Evolutionary conservation across 2,888 invertebrate genomes (phyloP).

Genomic region (Stomorhina lunata): DNA sequence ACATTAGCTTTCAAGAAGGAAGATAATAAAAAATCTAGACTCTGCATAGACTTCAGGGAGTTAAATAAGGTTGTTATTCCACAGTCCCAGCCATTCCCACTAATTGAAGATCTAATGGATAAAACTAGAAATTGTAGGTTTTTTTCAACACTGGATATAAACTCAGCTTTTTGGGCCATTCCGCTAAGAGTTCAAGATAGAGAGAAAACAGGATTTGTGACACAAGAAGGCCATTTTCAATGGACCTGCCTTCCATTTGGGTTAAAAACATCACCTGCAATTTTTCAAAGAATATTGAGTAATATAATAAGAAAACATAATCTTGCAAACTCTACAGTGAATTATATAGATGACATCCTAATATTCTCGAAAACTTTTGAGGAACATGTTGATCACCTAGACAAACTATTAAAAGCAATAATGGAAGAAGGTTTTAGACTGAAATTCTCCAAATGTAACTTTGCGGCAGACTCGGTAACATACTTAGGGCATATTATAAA

Average conservation of each 20-base stretch:
- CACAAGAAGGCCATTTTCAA: constrained; percentile 66
- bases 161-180: constrained; percentile 63
- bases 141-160: constrained; percentile 63
- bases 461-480: constrained; percentile 53
- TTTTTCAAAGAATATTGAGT: constrained; percentile 25
- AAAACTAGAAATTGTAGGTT: constrained; percentile 59
- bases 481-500: constrained; percentile 60
- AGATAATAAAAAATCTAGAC: constrained; percentile 64
- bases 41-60: constrained; percentile 60
- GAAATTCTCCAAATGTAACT: constrained; percentile 61
- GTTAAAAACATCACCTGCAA: constrained; percentile 27
- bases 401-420: constrained; percentile 61
- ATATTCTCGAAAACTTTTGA: constrained; percentile 57
- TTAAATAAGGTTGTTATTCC: constrained; percentile 18
- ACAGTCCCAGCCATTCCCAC: background rate
- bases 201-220: constrained; percentile 63
- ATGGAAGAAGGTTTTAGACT: constrained; percentile 64
- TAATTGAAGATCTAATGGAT: constrained; percentile 54
- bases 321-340: constrained; percentile 55
- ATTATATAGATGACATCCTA: constrained; percentile 66
- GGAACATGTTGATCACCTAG: constrained; percentile 50
- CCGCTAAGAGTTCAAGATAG: constrained; percentile 59
- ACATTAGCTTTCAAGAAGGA: constrained; percentile 67
- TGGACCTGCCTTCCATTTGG: constrained; percentile 27
- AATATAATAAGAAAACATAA: constrained; percentile 48